Base-by-base conservation (phyloP, 2,113 vertebrate species). In the Cavia aperea region DNA sequence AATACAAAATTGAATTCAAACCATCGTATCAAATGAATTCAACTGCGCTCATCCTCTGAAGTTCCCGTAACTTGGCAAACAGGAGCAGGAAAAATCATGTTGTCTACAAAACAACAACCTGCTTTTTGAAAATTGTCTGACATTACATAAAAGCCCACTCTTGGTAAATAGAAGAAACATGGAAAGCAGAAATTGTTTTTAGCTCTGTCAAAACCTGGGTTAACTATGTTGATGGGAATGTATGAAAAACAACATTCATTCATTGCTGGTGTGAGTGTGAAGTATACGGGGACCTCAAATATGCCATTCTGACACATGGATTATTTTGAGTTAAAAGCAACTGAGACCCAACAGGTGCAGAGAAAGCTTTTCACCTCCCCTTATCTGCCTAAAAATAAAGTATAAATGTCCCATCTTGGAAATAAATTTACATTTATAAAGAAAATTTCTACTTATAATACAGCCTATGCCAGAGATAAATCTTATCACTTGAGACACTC, bases 1-100 rank as follows among this genome's bases (percentile, higher is more conserved):
- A 90, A 91, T 79, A 36, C 15, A 23, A 86, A 62, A 73, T 29
- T 60, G n/a, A 94, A 72, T 62, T 66, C 62, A 86, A 94, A n/a
- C 24, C 13, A 11, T 62, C 63, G 43, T 63, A 60, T 63, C 51
- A 86, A 84, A 81, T 31, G 12, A 26, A 79, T 58, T 73, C 68
- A 63, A 29, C 51, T 23, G 10, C 14, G 56, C 65, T 66, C 3
- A 7, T 33, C 86, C 75, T 84, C 86, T 14, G 16, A 84, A 73
- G 19, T 2, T 89, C 68, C 29, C 49, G 12, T 10, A 56, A 81
- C 73, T 83, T 82, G 60, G 24, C 56, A 21, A 83, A 87, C 26
- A 79, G 56, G 15, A 72, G 31, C 77, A 56, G 9, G 54, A 77
- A 66, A 72, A 58, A 33, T 19, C 11, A 36, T 1, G 5, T 81